A percentile compares a stretch with the other conserved stretches of the same genome.
Evolutionary conservation across 2,888 invertebrate genomes (phyloP).

Genomic region (Scaptomyza tumidula): DNA sequence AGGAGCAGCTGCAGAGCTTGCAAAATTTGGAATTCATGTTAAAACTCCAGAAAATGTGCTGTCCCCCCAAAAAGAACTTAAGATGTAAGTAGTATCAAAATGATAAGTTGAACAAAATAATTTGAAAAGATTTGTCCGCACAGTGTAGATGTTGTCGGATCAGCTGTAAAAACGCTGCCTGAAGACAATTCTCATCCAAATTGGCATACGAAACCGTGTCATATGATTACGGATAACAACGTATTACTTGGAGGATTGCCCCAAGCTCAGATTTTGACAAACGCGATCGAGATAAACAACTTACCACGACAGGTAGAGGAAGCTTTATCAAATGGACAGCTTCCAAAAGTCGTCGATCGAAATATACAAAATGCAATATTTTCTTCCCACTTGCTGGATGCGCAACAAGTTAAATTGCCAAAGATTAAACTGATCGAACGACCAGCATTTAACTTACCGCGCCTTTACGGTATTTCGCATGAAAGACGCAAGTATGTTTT

Average conservation of each 20-base stretch:
- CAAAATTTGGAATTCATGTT: conserved; percentile 87
- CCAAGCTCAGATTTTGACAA: conserved; percentile 93
- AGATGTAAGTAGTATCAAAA: conserved; percentile 33
- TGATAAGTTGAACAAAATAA: neutral
- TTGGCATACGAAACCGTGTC: conserved; percentile 87
- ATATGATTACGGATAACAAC: conserved; percentile 87
- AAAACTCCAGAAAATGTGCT: conserved; percentile 87
- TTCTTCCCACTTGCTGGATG: conserved; percentile 90
- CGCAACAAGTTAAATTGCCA: conserved; percentile 91
- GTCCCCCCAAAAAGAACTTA: conserved; percentile 82
- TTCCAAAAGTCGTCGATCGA: conserved; percentile 86
- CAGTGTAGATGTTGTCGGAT: conserved; percentile 59
- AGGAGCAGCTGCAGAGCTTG: conserved; percentile 86
- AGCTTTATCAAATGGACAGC: conserved; percentile 84
- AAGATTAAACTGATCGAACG: conserved; percentile 89
- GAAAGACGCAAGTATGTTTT: conserved; percentile 88
- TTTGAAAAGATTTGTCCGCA: neutral
- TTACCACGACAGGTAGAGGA: conserved; percentile 88
- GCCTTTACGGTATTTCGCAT: conserved; percentile 90
- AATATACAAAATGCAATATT: conserved; percentile 88
- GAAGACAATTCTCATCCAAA: conserved; percentile 87
- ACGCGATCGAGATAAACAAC: conserved; percentile 88
- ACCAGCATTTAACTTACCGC: conserved; percentile 90
- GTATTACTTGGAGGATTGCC: conserved; percentile 89
- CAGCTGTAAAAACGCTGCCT: conserved; percentile 71